Percentiles rank a stretch among this genome's conserved stretches.
Conservation (phyloP, 2,797 vertebrate species). For the Sebastes minor region DNA sequence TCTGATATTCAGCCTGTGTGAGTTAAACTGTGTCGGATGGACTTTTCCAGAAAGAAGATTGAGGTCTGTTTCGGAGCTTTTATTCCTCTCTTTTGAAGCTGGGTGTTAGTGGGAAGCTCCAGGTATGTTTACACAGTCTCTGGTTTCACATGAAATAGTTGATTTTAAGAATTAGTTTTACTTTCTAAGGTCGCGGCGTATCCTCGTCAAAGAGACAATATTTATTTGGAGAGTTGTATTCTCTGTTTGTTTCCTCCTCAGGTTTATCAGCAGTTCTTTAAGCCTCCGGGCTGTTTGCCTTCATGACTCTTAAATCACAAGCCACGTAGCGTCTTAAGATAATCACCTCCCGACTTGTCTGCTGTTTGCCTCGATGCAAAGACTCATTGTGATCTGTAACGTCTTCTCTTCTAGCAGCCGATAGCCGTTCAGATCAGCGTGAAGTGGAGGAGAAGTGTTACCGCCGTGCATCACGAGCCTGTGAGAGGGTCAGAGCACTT, state of each 20-base stretch:
- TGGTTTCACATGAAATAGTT: constrained; percentile 26
- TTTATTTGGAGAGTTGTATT: constrained; percentile 36
- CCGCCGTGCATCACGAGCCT: background rate
- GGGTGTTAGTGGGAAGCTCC: constrained; percentile 7
- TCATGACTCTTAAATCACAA: constrained; percentile 21
- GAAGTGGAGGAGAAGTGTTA: background rate
- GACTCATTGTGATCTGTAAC: constrained; percentile 8
- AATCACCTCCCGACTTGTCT: constrained; percentile 22
- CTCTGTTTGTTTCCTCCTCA: constrained; percentile 48
- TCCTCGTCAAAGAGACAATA: background rate
- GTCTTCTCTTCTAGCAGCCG: background rate
- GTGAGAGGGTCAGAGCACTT: constrained; percentile 3
- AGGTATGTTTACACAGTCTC: constrained; percentile 34
- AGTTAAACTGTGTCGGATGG: background rate
- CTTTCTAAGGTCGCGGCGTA: background rate
- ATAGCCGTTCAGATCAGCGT: background rate
- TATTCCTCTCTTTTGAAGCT: constrained; percentile 1
- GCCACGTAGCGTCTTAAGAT: constrained; percentile 9
- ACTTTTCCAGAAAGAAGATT: constrained; percentile 17
- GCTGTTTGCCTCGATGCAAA: background rate
- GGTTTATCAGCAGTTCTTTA: constrained; percentile 34
- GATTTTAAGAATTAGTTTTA: constrained; percentile 38
- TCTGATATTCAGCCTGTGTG: background rate
- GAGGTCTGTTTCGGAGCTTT: constrained; percentile 7
- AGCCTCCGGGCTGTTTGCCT: constrained; percentile 10